phyloP scores from a whole-genome alignment of 2,888 invertebrate genomes.

The Watsonalla binaria region DNA sequence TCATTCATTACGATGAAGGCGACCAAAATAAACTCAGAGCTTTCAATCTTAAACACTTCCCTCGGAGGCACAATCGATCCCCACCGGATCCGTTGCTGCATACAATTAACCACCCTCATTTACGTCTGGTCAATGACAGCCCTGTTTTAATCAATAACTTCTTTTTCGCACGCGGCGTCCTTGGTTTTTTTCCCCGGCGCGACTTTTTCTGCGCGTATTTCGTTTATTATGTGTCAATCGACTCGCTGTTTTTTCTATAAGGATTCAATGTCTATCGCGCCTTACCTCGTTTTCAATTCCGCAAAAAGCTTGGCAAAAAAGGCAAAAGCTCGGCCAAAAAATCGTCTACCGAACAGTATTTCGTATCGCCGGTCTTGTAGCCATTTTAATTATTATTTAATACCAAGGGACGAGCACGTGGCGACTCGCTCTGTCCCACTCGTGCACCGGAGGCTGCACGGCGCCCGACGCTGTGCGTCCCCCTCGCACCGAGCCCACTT shows the following conservation, averaged over 20 bases:
- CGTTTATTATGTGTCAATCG: slow-evolving; percentile 72
- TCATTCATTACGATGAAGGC: slow-evolving; percentile 13
- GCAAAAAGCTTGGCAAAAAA: slow-evolving; percentile 73
- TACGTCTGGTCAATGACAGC: slow-evolving; percentile 78
- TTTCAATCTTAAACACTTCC: slow-evolving; percentile 37
- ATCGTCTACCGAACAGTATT: slow-evolving; percentile 75
- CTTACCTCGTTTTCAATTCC: slow-evolving; percentile 60
- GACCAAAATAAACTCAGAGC: slow-evolving; percentile 14
- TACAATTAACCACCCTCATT: slow-evolving; percentile 78
- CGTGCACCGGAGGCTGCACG: slow-evolving; percentile 24
- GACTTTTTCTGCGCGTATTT: slow-evolving; percentile 75
- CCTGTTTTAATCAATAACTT: slow-evolving; percentile 78
- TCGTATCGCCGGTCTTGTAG: slow-evolving; percentile 75
- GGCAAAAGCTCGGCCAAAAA: slow-evolving; percentile 74
- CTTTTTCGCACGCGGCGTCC: slow-evolving; percentile 74
- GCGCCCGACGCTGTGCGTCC: slow-evolving; percentile 42
- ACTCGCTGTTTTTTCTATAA: slow-evolving; percentile 44
- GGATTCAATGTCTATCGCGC: slow-evolving; percentile 34
- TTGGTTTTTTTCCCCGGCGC: slow-evolving; percentile 76
- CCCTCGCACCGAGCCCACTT: slow-evolving; percentile 72
- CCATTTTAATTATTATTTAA: slow-evolving; percentile 80
- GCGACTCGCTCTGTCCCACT: slow-evolving; percentile 58
- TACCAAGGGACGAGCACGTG: slow-evolving; percentile 78
- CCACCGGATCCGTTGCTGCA: slow-evolving; percentile 59
- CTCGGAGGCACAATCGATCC: slow-evolving; percentile 45